phyloP scores from a whole-genome alignment of 2,797 vertebrate species.

The Malurus splendens region DNA sequence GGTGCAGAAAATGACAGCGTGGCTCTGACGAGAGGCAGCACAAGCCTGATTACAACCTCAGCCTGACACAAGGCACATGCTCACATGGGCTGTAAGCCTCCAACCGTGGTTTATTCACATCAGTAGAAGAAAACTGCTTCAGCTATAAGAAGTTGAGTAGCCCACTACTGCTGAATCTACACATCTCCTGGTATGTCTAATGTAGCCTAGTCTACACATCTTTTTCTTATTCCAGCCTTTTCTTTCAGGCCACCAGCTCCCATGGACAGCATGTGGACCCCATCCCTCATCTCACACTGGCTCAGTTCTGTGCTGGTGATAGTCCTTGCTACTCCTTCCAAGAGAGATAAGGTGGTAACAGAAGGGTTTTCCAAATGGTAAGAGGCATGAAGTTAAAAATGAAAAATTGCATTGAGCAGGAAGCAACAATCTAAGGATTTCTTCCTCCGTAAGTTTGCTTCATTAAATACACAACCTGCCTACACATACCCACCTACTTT shows the following conservation, averaged over 20 bases:
- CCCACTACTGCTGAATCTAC: background rate
- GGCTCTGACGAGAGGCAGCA: background rate
- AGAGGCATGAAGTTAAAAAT: background rate
- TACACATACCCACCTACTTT: background rate
- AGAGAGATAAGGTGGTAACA: background rate
- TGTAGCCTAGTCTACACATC: background rate
- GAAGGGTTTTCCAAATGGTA: background rate
- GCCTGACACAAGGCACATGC: background rate
- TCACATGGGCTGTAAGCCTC: background rate
- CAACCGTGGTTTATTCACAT: fast-evolving
- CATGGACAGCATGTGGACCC: background rate
- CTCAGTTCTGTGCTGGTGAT: background rate
- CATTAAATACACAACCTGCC: background rate
- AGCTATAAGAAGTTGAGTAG: background rate
- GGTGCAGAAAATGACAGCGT: slow-evolving; percentile 3
- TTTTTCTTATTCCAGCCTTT: background rate
- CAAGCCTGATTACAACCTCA: background rate
- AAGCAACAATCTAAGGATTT: background rate
- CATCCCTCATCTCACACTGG: fast-evolving
- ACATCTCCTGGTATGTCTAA: background rate
- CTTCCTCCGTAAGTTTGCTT: background rate
- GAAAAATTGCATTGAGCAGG: background rate
- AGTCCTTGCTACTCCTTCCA: background rate
- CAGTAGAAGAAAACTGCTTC: background rate
- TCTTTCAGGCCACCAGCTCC: background rate